Evolutionary conservation across 2,888 invertebrate species (phyloP).

Genomic region (Lycocerus yunnanus): DNA sequence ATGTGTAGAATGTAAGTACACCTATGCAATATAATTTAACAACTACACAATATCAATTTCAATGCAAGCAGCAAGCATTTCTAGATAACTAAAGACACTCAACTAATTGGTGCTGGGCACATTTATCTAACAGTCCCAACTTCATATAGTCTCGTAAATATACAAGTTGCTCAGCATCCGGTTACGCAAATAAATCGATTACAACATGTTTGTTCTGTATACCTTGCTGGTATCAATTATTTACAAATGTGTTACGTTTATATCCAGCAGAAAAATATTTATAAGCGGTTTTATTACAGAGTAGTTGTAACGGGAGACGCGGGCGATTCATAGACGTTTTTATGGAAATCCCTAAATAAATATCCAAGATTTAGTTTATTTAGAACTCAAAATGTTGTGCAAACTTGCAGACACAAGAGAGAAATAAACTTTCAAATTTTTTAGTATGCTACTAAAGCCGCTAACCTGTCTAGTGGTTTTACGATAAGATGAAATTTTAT

Average conservation of each 20-base stretch:
- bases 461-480: conserved; percentile 16
- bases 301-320: too few relatives aligned
- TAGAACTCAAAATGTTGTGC: not conserved
- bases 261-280: not conserved
- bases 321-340: too few relatives aligned
- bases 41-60: conserved; percentile 12
- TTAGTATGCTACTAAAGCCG: not conserved
- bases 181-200: conserved; percentile 36
- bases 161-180: conserved; percentile 30
- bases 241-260: conserved; percentile 1
- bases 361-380: not conserved
- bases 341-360: not conserved
- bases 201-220: conserved; percentile 18
- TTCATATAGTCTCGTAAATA: conserved; percentile 22
- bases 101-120: conserved; percentile 27
- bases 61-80: conserved; percentile 8
- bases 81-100: conserved; percentile 21
- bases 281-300: too few relatives aligned
- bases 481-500: conserved; percentile 12
- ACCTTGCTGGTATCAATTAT: conserved; percentile 1
- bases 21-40: not conserved
- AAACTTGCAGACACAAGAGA: not conserved
- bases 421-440: conserved; percentile 4
- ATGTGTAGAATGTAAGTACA: not conserved
- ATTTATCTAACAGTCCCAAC: conserved; percentile 22